Percentiles rank a stretch among this genome's conserved stretches.
Conservation (phyloP, 2,888 invertebrate species). For the Smittia aterrima region DNA sequence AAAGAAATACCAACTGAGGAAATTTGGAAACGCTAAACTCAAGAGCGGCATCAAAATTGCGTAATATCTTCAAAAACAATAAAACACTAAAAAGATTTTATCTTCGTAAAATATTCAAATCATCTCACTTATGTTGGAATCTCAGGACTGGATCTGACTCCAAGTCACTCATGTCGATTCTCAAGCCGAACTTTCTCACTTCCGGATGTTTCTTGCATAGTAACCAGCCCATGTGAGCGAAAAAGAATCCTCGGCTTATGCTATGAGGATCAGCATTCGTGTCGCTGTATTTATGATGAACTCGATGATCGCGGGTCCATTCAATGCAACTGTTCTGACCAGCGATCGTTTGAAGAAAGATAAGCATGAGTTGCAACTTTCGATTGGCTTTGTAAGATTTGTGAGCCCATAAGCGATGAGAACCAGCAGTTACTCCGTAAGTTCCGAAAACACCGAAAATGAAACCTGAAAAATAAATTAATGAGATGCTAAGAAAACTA, state of each 20-base stretch:
- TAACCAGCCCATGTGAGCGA: slow-evolving; percentile 87
- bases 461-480: not conserved
- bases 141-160: slow-evolving; percentile 67
- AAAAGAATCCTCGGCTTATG: slow-evolving; percentile 80
- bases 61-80: slow-evolving; percentile 57
- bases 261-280: slow-evolving; percentile 85
- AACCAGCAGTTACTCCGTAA: slow-evolving; percentile 5
- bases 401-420: slow-evolving; percentile 28
- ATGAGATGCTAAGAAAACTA: too few relatives aligned
- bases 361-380: not conserved
- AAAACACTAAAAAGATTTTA: slow-evolving; percentile 42
- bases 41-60: slow-evolving; percentile 59
- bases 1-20: not conserved
- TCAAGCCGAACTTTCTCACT: slow-evolving; percentile 70
- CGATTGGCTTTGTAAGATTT: slow-evolving; percentile 8
- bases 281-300: slow-evolving; percentile 81
- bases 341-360: slow-evolving; percentile 44
- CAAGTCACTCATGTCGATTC: slow-evolving; percentile 75
- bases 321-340: slow-evolving; percentile 58
- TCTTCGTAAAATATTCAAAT: slow-evolving; percentile 49
- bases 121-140: slow-evolving; percentile 66
- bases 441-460: not conserved
- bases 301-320: slow-evolving; percentile 68
- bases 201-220: slow-evolving; percentile 78
- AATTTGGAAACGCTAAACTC: slow-evolving; percentile 48